Percentiles rank a stretch among this genome's conserved stretches.
phyloP scores from a whole-genome alignment of 2,797 vertebrate genomes.

The Morelia viridis region DNA sequence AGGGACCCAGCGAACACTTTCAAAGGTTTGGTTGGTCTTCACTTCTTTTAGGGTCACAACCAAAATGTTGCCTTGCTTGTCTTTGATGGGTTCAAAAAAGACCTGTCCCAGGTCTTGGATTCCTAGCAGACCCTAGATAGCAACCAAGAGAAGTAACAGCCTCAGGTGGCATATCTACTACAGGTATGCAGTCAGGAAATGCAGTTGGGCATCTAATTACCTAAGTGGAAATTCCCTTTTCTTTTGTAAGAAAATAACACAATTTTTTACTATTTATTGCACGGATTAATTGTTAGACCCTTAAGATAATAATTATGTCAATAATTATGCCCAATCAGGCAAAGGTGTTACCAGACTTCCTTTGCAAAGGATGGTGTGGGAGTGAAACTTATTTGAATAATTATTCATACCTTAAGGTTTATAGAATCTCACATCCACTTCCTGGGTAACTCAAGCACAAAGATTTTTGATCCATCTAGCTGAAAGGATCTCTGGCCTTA shows the following conservation, averaged over 20 bases:
- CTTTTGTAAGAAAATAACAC: neutral
- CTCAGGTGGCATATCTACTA: neutral
- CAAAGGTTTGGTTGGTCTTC: constrained; percentile 77
- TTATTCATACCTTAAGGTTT: neutral
- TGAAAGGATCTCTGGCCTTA: neutral
- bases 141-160: neutral
- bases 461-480: neutral
- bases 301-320: no score
- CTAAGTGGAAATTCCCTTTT: neutral
- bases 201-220: neutral
- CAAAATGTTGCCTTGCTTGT: constrained; percentile 88
- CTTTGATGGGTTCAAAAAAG: constrained; percentile 89
- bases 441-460: neutral
- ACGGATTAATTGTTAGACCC: neutral
- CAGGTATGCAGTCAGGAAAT: neutral
- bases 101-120: constrained; percentile 88
- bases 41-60: constrained; percentile 88
- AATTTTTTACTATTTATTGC: neutral
- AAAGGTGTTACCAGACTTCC: neutral
- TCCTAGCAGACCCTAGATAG: constrained; percentile 81
- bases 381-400: neutral
- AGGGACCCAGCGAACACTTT: constrained; percentile 84
- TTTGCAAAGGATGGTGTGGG: neutral
- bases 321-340: neutral
- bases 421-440: neutral